Evolutionary conservation across 2,113 vertebrate species (phyloP).

Genomic region (Cebus imitator): DNA sequence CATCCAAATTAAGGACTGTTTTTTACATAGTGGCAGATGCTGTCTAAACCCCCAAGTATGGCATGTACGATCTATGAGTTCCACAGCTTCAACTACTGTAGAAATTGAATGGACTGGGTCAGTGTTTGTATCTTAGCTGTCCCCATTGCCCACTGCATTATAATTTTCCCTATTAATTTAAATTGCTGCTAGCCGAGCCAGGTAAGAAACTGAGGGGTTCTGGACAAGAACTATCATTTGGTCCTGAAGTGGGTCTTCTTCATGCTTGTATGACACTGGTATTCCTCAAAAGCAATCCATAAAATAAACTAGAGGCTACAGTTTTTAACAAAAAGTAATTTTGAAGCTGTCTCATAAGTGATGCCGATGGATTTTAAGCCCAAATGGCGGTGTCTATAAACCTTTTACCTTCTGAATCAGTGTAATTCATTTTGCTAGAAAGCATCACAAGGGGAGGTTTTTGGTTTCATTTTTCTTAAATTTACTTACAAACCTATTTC

Average conservation of each 20-base stretch:
- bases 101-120: not conserved
- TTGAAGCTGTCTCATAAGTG: not conserved
- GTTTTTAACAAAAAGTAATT: slow-evolving; percentile 17
- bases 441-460: not conserved
- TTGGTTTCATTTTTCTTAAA: slow-evolving; percentile 25
- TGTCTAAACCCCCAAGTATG: not conserved
- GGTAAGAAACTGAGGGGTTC: not conserved
- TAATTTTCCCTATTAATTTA: not conserved
- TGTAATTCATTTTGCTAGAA: slow-evolving; percentile 4
- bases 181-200: not conserved
- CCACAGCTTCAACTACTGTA: not conserved
- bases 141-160: not conserved
- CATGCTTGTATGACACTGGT: not conserved
- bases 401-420: slow-evolving; percentile 14
- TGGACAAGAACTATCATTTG: not conserved
- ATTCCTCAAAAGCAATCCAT: not conserved
- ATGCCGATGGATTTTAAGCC: not conserved
- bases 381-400: not conserved
- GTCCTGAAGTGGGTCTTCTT: not conserved
- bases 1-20: not conserved
- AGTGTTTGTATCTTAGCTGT: not conserved
- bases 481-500: slow-evolving; percentile 35
- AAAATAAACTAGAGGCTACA: slow-evolving; percentile 13
- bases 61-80: not conserved
- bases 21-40: not conserved